Conservation (phyloP, 2,888 invertebrate species). For the Dromius quadrimaculatus region DNA sequence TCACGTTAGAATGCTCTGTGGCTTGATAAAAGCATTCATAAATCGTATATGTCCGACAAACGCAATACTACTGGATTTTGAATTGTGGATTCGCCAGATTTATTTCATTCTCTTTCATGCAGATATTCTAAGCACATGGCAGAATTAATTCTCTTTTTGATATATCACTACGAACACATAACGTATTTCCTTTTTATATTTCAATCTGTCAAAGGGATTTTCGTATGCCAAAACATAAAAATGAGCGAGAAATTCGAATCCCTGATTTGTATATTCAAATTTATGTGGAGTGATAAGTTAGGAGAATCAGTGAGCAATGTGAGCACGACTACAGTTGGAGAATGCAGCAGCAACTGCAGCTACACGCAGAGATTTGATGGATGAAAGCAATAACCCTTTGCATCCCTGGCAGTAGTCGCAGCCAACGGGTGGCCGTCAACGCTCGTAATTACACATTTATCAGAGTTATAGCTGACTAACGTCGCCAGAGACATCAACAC, state of each 20-base stretch:
- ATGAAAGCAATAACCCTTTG: constrained; percentile 53
- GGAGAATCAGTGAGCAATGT: too few species aligned
- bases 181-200: too few species aligned
- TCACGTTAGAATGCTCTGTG: constrained; percentile 5
- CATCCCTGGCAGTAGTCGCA: constrained; percentile 43
- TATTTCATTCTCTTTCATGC: constrained; percentile 6
- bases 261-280: too few species aligned
- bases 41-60: constrained; percentile 24
- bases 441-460: constrained; percentile 52
- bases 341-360: too few species aligned
- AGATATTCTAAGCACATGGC: neutral
- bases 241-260: too few species aligned
- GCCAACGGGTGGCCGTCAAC: constrained; percentile 50
- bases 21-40: constrained; percentile 39
- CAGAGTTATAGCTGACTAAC: constrained; percentile 36
- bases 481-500: neutral
- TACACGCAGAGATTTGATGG: constrained; percentile 42
- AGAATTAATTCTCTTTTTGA: neutral
- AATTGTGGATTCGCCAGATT: constrained; percentile 8
- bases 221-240: too few species aligned
- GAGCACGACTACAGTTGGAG: too few species aligned
- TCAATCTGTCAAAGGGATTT: too few species aligned
- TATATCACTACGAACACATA: too few species aligned
- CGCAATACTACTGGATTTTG: neutral
- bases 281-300: too few species aligned